phyloP scores from a whole-genome alignment of 2,888 invertebrate species.

The Tetropium fuscum region DNA sequence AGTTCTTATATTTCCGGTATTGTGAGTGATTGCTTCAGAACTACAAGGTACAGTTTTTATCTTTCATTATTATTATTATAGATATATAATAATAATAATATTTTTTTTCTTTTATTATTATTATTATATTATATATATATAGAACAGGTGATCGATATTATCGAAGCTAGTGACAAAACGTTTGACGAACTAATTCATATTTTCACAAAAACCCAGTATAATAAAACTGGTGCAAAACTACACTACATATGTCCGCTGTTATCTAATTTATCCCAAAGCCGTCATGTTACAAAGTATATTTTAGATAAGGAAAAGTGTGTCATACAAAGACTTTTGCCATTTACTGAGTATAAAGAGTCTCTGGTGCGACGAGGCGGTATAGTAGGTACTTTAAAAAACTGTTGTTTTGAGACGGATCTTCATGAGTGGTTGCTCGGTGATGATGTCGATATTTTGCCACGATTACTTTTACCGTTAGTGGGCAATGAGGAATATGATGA shows the following conservation, averaged over 20 bases:
- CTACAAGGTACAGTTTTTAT: too few species aligned
- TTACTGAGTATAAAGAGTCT: constrained; percentile 76
- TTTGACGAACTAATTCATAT: constrained; percentile 68
- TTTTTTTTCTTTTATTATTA: too few species aligned
- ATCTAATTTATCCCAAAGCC: constrained; percentile 74
- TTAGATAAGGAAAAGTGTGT: constrained; percentile 73
- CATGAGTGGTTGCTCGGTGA: constrained; percentile 73
- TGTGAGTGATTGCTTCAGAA: too few species aligned
- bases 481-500: constrained; percentile 90
- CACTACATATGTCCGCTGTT: constrained; percentile 78
- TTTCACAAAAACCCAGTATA: constrained; percentile 77
- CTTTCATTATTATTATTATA: too few species aligned
- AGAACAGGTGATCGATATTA: constrained; percentile 70
- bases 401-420: constrained; percentile 80
- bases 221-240: constrained; percentile 76
- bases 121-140: too few species aligned
- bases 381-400: constrained; percentile 81
- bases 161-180: constrained; percentile 65
- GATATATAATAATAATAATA: too few species aligned
- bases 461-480: constrained; percentile 84
- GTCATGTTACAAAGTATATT: constrained; percentile 71
- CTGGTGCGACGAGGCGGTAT: constrained; percentile 81
- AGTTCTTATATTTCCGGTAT: too few species aligned
- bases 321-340: constrained; percentile 74
- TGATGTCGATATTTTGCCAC: constrained; percentile 80